Evolutionary conservation across 1,140 invertebrate genomes (phyloP).

Genomic region (Pantala flavescens): DNA sequence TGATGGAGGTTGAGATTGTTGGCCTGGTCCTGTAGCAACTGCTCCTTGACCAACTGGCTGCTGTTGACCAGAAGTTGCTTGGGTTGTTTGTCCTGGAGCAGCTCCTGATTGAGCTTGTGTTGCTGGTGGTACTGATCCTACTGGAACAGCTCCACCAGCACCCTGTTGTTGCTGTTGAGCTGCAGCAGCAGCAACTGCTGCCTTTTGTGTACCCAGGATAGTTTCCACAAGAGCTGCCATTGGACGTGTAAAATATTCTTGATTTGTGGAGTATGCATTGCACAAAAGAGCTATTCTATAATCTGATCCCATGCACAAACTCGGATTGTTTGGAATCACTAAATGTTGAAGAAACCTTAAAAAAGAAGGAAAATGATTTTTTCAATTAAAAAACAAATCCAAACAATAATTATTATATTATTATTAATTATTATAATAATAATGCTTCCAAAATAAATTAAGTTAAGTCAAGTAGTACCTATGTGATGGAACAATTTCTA

Average conservation of each 20-base stretch:
- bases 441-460: no score
- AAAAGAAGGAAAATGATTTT: slow-evolving; percentile 20
- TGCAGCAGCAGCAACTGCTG: slow-evolving; percentile 31
- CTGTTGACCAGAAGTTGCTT: slow-evolving; percentile 29
- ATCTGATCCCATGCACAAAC: slow-evolving; percentile 62
- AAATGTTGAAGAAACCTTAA: slow-evolving; percentile 70
- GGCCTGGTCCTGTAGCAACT: slow-evolving; percentile 32
- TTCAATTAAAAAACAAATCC: no score
- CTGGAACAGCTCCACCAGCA: slow-evolving; percentile 46
- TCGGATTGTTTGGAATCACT: slow-evolving; percentile 54
- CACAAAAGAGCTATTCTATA: slow-evolving; percentile 84
- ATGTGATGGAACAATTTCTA: no score
- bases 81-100: slow-evolving; percentile 33
- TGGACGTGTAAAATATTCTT: slow-evolving; percentile 70
- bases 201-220: slow-evolving; percentile 67
- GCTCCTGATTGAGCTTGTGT: slow-evolving; percentile 27
- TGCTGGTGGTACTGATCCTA: slow-evolving; percentile 30
- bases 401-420: no score
- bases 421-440: no score
- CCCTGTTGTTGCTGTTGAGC: slow-evolving; percentile 30
- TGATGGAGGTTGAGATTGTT: slow-evolving; percentile 35
- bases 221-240: slow-evolving; percentile 84
- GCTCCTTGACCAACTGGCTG: slow-evolving; percentile 25
- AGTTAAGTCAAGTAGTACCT: no score
- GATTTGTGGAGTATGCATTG: slow-evolving; percentile 88